These are phyloP conservation scores for Coreoperca whiteheadi DNA, from an alignment of 2,113 vertebrate species.

Conservation along the genomic window DNA sequence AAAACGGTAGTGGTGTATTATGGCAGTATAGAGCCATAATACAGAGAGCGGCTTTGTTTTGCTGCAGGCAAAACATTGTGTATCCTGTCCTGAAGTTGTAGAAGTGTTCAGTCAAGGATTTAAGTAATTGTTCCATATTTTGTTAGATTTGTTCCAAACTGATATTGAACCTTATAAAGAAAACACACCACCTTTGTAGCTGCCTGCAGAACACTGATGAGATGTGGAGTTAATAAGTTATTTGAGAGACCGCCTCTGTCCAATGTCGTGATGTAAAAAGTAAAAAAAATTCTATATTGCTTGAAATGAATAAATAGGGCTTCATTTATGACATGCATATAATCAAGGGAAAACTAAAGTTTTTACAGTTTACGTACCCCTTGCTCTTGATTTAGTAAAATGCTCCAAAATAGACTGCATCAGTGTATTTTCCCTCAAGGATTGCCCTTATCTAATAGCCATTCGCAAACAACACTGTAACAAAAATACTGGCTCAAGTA, in stretches of 20 bases:
- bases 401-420: background rate
- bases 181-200: too few relatives aligned
- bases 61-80: background rate
- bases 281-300: background rate
- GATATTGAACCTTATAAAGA: too few relatives aligned
- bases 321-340: background rate
- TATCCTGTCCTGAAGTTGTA: too few relatives aligned
- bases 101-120: background rate
- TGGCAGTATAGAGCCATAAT: background rate
- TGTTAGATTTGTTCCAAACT: too few relatives aligned
- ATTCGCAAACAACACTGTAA: background rate
- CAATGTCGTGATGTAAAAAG: background rate
- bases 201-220: background rate
- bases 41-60: background rate
- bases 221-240: background rate
- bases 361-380: background rate
- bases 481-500: background rate
- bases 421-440: background rate
- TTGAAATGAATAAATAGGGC: background rate
- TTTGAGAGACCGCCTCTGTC: background rate
- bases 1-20: background rate
- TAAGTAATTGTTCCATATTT: background rate
- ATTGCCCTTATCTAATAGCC: too few relatives aligned
- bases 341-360: background rate
- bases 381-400: background rate